Conservation (phyloP, 2,888 invertebrate species). For the Apotomis turbidana region DNA sequence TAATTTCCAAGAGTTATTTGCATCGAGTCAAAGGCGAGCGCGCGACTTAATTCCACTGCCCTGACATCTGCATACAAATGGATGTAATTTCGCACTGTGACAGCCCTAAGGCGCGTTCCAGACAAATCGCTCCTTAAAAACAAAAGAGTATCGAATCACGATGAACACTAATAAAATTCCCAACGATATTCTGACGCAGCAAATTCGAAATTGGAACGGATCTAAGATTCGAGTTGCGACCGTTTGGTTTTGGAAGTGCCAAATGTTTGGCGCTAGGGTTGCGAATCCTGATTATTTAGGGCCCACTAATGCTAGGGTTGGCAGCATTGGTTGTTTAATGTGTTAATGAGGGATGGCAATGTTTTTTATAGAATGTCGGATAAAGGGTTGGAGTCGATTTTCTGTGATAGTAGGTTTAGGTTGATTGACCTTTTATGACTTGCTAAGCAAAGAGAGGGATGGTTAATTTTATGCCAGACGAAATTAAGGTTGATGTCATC, state of each 20-base stretch:
- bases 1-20: conserved; percentile 79
- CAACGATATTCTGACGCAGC: not conserved
- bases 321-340: conserved; percentile 54
- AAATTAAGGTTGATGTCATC: not conserved
- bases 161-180: not conserved
- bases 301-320: conserved; percentile 43
- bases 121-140: conserved; percentile 66
- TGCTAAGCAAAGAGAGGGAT: conserved; percentile 15
- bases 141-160: not conserved
- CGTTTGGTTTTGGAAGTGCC: conserved; percentile 8
- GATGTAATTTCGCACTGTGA: conserved; percentile 77
- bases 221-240: not conserved
- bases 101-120: conserved; percentile 68
- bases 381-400: conserved; percentile 54
- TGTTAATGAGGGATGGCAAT: conserved; percentile 59
- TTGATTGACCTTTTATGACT: conserved; percentile 23
- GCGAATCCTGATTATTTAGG: conserved; percentile 46
- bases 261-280: conserved; percentile 56
- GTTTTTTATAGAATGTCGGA: conserved; percentile 59
- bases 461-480: not conserved
- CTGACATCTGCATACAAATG: conserved; percentile 78
- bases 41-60: conserved; percentile 67
- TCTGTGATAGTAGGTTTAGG: conserved; percentile 41
- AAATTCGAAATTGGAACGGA: not conserved
- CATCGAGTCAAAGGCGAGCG: conserved; percentile 66